Base-by-base conservation (phyloP, 2,113 vertebrate genomes). In the Hippocampus mohnikei region DNA sequence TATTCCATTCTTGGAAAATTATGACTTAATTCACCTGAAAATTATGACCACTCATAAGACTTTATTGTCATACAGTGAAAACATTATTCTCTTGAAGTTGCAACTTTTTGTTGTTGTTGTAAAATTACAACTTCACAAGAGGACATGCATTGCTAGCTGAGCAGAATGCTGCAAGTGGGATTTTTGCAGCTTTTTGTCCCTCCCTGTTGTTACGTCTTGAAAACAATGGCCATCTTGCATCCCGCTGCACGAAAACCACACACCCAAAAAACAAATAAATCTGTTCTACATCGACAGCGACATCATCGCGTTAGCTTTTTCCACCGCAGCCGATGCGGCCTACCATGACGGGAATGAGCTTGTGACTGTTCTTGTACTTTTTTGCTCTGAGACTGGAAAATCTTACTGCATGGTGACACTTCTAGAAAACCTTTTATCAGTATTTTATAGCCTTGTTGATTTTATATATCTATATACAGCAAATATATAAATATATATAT, bases 381-480 rank as follows among this genome's bases (percentile, higher is more conserved):
- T 89, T 89, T 84, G 88, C 87, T 74, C 33, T 76, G 74, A 90
- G 81, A 84, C 80, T 82, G 74, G 72, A 87, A 85, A 85, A 73
- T 84, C 81, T 80, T 85, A 81, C 87, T 91, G 91, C 91, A 92
- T 92, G 90, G 85, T 82, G 85, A 91, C 85, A 87, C 89, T 90
- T 88, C 74, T 88, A 88, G 86, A 83, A 83, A 81, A 90, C 80
- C 88, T 93, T 92, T 90, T 91, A 89, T 86, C 85, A 89, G 79
- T 91, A 92, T 92, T 93, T 93, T 92, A 80, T 92, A 92, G 87
- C 78, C 83, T 91, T 90, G 85, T 90, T 92, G 71, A 87, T 92
- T 93, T 92, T 91, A 83, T 92, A 89, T 88, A 84, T 83, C 66
- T 50, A 64, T 64, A 61, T 40, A 42, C 21, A 64, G 37, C 2